Percentiles rank a stretch among this genome's conserved stretches.
Evolutionary conservation across 35 echinoderm and acorn worm genomes (phyloP).

Genomic region (Apostichopus japonicus): DNA sequence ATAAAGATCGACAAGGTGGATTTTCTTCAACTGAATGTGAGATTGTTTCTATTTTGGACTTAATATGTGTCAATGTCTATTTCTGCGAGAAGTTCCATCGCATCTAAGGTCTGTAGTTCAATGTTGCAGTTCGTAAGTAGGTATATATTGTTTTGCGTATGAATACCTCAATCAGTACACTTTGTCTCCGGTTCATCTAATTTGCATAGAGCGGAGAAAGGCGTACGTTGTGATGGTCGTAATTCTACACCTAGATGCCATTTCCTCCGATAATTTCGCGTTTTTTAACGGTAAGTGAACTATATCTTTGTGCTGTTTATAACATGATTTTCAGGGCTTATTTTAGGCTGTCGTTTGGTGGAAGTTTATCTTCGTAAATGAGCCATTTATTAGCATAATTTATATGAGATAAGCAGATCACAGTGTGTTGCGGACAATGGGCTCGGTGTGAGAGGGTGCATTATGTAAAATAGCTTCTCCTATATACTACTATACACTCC

Average conservation of each 20-base stretch:
- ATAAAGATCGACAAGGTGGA: background rate
- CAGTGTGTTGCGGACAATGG: constrained; percentile 52
- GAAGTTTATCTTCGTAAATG: constrained; percentile 40
- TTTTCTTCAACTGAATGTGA: background rate
- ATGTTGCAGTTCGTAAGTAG: background rate
- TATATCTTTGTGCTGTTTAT: background rate
- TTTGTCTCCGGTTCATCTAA: constrained; percentile 37
- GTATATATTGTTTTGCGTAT: constrained; percentile 18
- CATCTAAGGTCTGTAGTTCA: background rate
- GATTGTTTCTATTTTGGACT: too few relatives aligned
- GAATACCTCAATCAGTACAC: background rate
- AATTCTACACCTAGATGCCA: constrained; percentile 59
- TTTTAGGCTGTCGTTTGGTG: constrained; percentile 16
- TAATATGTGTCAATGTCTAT: too few relatives aligned
- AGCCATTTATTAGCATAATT: constrained; percentile 69
- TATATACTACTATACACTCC: constrained; percentile 50
- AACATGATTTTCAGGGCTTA: constrained; percentile 6
- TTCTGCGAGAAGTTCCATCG: background rate
- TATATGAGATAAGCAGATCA: constrained; percentile 63
- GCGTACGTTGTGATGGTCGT: constrained; percentile 30
- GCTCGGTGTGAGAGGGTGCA: constrained; percentile 49
- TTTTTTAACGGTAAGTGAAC: constrained; percentile 40
- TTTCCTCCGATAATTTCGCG: constrained; percentile 30
- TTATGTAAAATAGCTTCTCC: constrained; percentile 61
- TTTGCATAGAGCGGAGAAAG: constrained; percentile 65